Conservation (phyloP, 1,140 invertebrate species). For the Pomacea maculata region DNA sequence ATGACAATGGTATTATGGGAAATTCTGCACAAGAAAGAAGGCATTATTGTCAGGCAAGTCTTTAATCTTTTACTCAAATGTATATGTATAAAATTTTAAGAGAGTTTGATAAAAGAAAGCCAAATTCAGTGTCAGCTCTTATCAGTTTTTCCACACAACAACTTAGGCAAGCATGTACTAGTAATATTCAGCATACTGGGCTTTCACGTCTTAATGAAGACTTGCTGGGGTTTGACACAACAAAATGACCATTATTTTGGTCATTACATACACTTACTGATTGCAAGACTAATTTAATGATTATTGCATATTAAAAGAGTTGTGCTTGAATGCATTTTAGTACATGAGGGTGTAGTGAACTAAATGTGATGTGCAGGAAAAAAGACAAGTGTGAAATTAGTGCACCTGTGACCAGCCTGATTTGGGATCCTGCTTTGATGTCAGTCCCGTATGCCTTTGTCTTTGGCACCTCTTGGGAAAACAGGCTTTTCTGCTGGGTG, state of each 20-base stretch:
- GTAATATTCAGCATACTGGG: background rate
- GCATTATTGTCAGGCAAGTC: slow-evolving; percentile 29
- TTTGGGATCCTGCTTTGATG: slow-evolving; percentile 12
- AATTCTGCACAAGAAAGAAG: slow-evolving; percentile 27
- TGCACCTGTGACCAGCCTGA: slow-evolving; percentile 11
- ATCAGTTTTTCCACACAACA: background rate
- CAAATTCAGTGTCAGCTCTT: background rate
- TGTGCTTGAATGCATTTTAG: background rate
- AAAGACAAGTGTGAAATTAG: background rate
- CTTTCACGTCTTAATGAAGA: background rate
- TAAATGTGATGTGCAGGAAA: background rate
- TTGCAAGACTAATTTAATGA: background rate
- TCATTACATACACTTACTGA: background rate
- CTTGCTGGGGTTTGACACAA: background rate
- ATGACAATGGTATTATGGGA: slow-evolving; percentile 36
- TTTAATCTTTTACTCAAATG: background rate
- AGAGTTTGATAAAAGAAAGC: no score
- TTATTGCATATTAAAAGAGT: background rate
- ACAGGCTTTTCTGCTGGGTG: background rate
- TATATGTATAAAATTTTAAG: background rate
- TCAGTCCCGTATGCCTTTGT: slow-evolving; percentile 4
- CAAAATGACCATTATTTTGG: background rate
- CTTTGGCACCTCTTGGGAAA: slow-evolving; percentile 11
- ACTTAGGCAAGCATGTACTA: background rate
- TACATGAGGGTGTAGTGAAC: background rate